Conservation (phyloP, 2,113 vertebrate species). For the Paraplagusia blochii region DNA sequence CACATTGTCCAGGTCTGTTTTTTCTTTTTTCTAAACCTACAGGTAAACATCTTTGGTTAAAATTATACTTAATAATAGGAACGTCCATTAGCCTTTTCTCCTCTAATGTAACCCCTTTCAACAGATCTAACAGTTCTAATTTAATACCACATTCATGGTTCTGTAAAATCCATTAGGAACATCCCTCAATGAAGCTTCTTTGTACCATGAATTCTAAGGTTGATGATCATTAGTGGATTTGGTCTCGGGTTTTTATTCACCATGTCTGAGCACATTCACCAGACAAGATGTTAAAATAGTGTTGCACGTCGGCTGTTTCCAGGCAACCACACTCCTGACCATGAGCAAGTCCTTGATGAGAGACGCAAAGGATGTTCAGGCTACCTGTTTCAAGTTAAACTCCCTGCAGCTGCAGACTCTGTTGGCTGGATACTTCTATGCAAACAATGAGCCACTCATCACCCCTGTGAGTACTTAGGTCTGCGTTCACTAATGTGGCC, state of each 20-base stretch:
- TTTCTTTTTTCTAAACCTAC: not conserved
- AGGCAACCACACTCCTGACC: constrained; percentile 90
- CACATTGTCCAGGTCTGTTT: constrained; percentile 82
- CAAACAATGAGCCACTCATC: constrained; percentile 83
- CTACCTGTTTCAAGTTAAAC: constrained; percentile 90
- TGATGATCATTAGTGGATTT: not conserved
- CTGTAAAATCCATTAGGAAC: not conserved
- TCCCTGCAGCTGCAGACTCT: constrained; percentile 86
- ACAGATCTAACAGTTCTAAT: too few species aligned
- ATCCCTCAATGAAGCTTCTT: not conserved
- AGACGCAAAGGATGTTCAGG: constrained; percentile 82
- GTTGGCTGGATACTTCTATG: constrained; percentile 84
- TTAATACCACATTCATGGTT: not conserved
- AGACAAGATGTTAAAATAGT: constrained; percentile 26
- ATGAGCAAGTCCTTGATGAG: constrained; percentile 86
- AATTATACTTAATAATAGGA: too few species aligned
- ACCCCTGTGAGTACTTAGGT: constrained; percentile 77
- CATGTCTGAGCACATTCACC: constrained; percentile 10
- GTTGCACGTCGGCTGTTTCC: constrained; percentile 32
- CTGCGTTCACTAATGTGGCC: too few species aligned
- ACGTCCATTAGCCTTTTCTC: too few species aligned
- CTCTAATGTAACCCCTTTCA: too few species aligned
- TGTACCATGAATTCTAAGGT: not conserved
- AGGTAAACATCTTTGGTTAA: not conserved
- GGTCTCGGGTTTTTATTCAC: constrained; percentile 8